Evolutionary conservation across 64 coral and sea anemone genomes (phyloP), one percentile per base, ranked within the genome.

Genomic region (Montipora capricornis): DNA sequence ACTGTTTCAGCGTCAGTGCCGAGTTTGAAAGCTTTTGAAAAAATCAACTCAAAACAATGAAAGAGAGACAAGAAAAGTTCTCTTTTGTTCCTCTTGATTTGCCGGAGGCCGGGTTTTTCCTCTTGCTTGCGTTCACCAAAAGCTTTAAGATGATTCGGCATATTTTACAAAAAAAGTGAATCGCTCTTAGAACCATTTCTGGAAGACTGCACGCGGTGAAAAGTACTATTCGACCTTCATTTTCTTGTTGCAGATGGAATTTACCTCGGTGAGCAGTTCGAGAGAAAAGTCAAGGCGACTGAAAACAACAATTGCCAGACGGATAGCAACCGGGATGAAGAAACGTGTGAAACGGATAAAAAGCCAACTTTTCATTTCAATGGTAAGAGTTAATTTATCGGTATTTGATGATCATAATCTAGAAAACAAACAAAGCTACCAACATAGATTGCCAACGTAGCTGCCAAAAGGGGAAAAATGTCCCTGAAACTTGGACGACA

Each of bases 191-290:
- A 12, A 14, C 9, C 9, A 16, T 29, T 24, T 26, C 8, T 74
- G 29, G 11, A 20, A 12, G 53, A 57, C 0, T 8, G 53, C 11
- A 57, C 53, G 37, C 37, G 53, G 53, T 57, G 11, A 74, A 44
- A 22, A 70, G 12, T 5, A 6, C 12, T 2, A 10, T 74, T 44
- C 12, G 4, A 4, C 20, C 73, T 9, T 44, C 26, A 20, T 75
- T 76, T 47, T 71, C 9, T 76, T 76, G 24, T 47, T 68, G 6
- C n/a, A 71, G 82, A 86, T 52, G 66, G 49, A 71, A 70, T 14
- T 71, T 44, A 20, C 15, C 8, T 12, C n/a, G 45, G n/a, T 50
- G 66, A 50, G n/a, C 6, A 13, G 20, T 2, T 22, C 7, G 62
- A 70, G 6, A 6, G n/a, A 47, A 20, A 49, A 49, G 19, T n/a